A percentile compares a stretch with the other conserved stretches of the same genome.
Evolutionary conservation across 2,888 invertebrate genomes (phyloP).

Genomic region (Fabriciana adippe): DNA sequence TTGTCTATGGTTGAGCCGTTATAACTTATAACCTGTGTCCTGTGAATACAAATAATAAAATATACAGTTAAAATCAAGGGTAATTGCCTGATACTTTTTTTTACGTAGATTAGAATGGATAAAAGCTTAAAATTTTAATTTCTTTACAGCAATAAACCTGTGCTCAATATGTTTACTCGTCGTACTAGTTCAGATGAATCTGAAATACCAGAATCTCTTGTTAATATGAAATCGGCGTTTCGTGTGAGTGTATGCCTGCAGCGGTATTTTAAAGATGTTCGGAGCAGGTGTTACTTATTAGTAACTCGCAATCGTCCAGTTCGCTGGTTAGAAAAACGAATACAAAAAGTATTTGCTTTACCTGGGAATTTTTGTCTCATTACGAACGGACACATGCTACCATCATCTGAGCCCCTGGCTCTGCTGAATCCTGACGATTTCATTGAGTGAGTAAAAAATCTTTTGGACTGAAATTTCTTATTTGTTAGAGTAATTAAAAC

Average conservation of each 20-base stretch:
- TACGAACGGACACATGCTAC: slow-evolving; percentile 58
- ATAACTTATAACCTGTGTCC: too few relatives aligned
- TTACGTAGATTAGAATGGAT: too few relatives aligned
- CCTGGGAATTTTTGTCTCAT: slow-evolving; percentile 45
- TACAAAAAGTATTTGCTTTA: slow-evolving; percentile 52
- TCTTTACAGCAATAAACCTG: background rate
- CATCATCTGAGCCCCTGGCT: slow-evolving; percentile 59
- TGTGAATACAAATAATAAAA: too few relatives aligned
- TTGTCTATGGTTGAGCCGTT: too few relatives aligned
- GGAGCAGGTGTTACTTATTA: slow-evolving; percentile 44
- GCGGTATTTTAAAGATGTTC: slow-evolving; percentile 55
- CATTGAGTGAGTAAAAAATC: slow-evolving; percentile 53
- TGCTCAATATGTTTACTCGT: slow-evolving; percentile 12
- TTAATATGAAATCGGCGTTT: slow-evolving; percentile 37
- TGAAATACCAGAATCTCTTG: slow-evolving; percentile 21
- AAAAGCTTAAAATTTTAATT: background rate
- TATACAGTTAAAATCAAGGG: too few relatives aligned
- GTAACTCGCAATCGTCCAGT: slow-evolving; percentile 47
- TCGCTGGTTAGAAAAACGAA: slow-evolving; percentile 55
- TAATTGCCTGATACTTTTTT: too few relatives aligned
- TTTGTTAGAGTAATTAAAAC: too few relatives aligned
- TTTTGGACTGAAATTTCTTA: too few relatives aligned
- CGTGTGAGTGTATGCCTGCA: slow-evolving; percentile 56
- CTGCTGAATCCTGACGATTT: slow-evolving; percentile 55
- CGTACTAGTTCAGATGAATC: slow-evolving; percentile 23